A percentile compares a stretch with the other conserved stretches of the same genome.
Evolutionary conservation across 2,113 vertebrate species (phyloP).

Genomic region (Mustela lutreola): DNA sequence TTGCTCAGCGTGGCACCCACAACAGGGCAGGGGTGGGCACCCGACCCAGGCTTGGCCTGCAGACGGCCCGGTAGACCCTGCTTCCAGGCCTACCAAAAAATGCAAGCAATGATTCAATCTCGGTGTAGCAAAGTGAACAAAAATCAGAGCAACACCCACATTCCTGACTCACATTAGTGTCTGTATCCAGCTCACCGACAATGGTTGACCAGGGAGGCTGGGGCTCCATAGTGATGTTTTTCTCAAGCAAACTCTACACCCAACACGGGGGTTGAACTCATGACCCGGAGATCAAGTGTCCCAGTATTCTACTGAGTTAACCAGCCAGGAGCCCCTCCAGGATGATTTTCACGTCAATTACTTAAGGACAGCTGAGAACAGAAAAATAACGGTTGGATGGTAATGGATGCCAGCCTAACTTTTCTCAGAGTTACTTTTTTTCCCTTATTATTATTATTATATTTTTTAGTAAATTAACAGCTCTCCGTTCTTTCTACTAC

Average conservation of each 20-base stretch:
- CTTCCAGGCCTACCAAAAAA: neutral
- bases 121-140: neutral
- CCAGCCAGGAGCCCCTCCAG: accelerated
- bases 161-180: neutral
- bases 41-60: neutral
- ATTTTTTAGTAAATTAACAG: neutral
- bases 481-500: neutral
- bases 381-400: neutral
- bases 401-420: neutral
- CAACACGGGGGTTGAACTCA: neutral
- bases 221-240: neutral
- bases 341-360: accelerated
- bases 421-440: neutral
- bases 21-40: accelerated
- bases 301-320: neutral
- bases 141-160: neutral
- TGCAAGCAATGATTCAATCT: neutral
- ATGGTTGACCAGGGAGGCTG: neutral
- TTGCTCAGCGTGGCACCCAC: accelerated
- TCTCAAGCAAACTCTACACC: neutral
- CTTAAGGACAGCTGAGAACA: neutral
- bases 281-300: accelerated
- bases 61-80: neutral
- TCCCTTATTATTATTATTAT: no score
- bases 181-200: accelerated